Evolutionary conservation across 2,113 vertebrate species (phyloP).

Genomic region (Oreotrochilus melanogaster): DNA sequence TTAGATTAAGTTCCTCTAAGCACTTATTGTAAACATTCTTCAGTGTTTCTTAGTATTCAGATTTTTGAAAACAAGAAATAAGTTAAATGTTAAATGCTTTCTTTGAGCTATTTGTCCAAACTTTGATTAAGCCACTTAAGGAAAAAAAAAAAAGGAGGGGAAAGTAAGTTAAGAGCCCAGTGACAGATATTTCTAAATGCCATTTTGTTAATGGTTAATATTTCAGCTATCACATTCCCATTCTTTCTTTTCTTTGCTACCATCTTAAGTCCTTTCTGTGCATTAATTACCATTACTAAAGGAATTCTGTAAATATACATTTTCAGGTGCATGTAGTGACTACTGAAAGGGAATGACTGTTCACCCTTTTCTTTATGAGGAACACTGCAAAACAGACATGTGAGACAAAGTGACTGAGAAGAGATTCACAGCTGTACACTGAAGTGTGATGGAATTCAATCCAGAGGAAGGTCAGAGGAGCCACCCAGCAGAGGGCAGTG

Average conservation of each 20-base stretch:
- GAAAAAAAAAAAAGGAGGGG: background rate
- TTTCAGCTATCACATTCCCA: background rate
- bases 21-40: background rate
- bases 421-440: background rate
- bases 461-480: too few relatives aligned
- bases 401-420: accelerated
- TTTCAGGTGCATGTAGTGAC: background rate
- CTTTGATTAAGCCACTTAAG: background rate
- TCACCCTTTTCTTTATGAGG: background rate
- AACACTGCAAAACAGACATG: background rate
- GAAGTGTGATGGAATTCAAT: too few relatives aligned
- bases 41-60: background rate
- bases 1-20: background rate
- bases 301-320: background rate
- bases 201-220: background rate
- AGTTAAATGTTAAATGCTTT: background rate
- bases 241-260: background rate
- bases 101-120: background rate
- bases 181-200: background rate
- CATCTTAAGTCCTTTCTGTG: too few relatives aligned
- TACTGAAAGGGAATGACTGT: background rate
- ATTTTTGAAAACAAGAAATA: background rate
- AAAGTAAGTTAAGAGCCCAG: background rate
- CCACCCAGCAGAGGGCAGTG: too few relatives aligned
- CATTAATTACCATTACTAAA: background rate